Evolutionary conservation across 2,113 vertebrate species (phyloP).

Genomic region (Entelurus aequoreus): DNA sequence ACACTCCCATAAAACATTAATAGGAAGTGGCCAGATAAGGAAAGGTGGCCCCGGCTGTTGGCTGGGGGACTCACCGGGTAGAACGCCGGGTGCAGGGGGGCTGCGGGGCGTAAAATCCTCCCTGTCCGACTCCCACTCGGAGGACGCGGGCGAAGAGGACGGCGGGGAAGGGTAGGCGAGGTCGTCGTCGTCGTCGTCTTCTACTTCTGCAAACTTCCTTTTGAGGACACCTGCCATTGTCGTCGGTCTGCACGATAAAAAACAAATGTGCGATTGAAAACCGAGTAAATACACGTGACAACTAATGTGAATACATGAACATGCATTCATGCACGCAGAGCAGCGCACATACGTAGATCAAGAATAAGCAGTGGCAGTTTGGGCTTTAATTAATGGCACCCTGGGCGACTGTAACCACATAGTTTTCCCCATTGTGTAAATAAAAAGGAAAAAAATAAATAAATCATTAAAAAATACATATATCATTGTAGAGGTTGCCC

Average conservation of each 20-base stretch:
- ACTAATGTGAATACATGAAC: not conserved
- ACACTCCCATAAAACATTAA: conserved; percentile 49
- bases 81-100: conserved; percentile 47
- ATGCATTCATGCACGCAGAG: not conserved
- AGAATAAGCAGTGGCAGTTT: too few relatives aligned
- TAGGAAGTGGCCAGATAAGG: conserved; percentile 33
- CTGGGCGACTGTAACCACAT: too few relatives aligned
- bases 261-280: conserved; percentile 1
- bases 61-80: conserved; percentile 75
- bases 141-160: conserved; percentile 69
- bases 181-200: conserved; percentile 57
- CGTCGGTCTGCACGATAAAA: conserved; percentile 56
- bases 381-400: too few relatives aligned
- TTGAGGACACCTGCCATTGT: conserved; percentile 84
- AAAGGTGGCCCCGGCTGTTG: too few relatives aligned
- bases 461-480: too few relatives aligned
- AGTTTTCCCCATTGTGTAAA: too few relatives aligned
- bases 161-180: conserved; percentile 74
- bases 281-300: conserved; percentile 7
- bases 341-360: too few relatives aligned
- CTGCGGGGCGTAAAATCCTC: conserved; percentile 60
- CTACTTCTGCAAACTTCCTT: conserved; percentile 85
- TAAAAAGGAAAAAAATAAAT: too few relatives aligned
- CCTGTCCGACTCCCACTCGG: conserved; percentile 78
- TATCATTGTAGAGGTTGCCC: too few relatives aligned